Conservation (phyloP, 2,797 vertebrate species). For the Erpetoichthys calabaricus region DNA sequence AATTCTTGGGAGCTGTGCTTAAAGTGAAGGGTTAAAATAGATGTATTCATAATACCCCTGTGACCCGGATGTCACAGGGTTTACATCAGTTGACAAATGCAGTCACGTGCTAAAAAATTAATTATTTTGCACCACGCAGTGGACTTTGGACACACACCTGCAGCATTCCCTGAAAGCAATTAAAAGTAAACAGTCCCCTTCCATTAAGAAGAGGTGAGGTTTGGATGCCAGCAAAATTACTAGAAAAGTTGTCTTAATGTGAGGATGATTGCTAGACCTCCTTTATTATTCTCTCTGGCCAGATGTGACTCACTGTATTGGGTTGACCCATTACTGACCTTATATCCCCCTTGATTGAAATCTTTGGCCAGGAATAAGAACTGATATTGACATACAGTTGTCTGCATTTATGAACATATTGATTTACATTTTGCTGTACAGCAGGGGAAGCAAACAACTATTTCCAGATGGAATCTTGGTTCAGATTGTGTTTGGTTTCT, state of each 20-base stretch:
- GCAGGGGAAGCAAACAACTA: background rate
- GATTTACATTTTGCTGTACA: conserved; percentile 9
- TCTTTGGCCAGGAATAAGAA: conserved; percentile 1
- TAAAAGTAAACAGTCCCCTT: conserved; percentile 8
- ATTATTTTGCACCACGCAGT: too few relatives aligned
- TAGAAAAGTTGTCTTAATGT: conserved; percentile 3
- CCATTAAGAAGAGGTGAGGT: background rate
- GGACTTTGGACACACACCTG: background rate
- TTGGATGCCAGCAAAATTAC: conserved; percentile 5
- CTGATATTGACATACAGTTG: conserved; percentile 8
- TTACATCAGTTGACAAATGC: too few relatives aligned
- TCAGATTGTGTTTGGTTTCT: background rate
- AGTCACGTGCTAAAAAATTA: too few relatives aligned
- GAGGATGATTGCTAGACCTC: background rate
- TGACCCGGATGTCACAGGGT: too few relatives aligned
- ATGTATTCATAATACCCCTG: too few relatives aligned
- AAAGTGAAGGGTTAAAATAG: too few relatives aligned
- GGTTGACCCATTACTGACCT: conserved; percentile 9
- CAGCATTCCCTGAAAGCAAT: conserved; percentile 4
- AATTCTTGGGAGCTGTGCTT: too few relatives aligned
- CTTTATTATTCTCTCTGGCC: conserved; percentile 1
- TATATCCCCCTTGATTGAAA: background rate
- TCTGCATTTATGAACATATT: conserved; percentile 8
- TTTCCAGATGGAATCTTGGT: background rate
- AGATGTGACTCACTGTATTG: background rate